Base-by-base conservation (phyloP, 1,140 invertebrate genomes). In the Anoplophora glabripennis region DNA sequence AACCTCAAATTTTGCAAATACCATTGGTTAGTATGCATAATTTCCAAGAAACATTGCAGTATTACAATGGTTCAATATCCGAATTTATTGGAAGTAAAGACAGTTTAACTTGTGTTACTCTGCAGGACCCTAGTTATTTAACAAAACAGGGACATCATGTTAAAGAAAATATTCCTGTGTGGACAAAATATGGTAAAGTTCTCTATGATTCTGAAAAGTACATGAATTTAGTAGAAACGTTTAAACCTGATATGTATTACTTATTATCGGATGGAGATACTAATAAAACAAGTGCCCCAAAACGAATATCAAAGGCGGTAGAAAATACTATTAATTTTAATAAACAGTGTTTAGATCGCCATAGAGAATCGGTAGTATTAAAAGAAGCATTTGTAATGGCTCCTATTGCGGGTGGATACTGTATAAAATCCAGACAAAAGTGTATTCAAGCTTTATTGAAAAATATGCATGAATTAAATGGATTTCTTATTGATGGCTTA, bases 221-320 rank as follows among this genome's bases (percentile, higher is more conserved):
- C 74, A 88, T 93, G 83, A 80, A 89, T 66, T 70, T 89, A 38
- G 83, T 92, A 38, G 86, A 92, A 77, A 74, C 80, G 60, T 86
- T 88, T 71, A 83, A 85, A 75, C 90, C 91, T 45, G 87, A 92
- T 75, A 83, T 89, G 65, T 92, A 88, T 77, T 82, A 89, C 69
- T 83, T 86, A 14, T 76, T 94, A 54, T 86, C 84, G 72, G 90
- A 94, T 81, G 84, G 88, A n/a, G 89, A 92, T 66, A 93, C 88
- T 21, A 83, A 88, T 69, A 66, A 76, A 4, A 73, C 80, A 14
- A 87, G 86, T 64, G 76, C 82, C 0, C 80, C 81, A 37, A 93
- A 93, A 74, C 78, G 90, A 59, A 68, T 86, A 14, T 67, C 66
- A 0, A 92, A 93, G 72, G 77, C 88, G 12, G 77, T 88, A 0